Conservation (phyloP, 2,113 vertebrate genomes). For the Rhinolophus sinicus region DNA sequence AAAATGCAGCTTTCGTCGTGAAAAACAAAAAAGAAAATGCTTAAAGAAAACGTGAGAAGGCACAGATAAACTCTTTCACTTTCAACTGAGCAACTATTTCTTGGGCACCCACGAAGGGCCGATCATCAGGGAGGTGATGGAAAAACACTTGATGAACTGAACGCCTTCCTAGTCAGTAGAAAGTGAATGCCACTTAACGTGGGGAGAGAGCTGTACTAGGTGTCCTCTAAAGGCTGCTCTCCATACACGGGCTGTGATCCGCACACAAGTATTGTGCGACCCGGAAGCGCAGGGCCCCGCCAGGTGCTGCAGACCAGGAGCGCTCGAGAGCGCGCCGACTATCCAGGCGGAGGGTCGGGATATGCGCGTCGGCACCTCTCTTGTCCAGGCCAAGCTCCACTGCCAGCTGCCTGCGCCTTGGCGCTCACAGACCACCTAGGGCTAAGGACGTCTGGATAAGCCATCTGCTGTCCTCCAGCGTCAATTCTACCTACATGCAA, state of each 20-base stretch:
- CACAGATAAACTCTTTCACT: background rate
- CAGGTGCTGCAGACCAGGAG: background rate
- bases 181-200: slow-evolving; percentile 37
- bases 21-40: too few species aligned
- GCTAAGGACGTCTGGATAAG: background rate
- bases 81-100: background rate
- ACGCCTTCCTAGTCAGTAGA: background rate
- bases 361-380: background rate
- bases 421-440: background rate
- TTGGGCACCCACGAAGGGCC: background rate
- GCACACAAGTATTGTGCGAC: background rate
- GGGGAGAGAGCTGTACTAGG: background rate
- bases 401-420: background rate
- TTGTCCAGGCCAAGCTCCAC: background rate
- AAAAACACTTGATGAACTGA: background rate
- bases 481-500: background rate
- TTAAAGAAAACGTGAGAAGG: background rate
- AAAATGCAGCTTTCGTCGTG: background rate
- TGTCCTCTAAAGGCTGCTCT: background rate
- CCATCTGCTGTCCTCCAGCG: background rate
- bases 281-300: background rate
- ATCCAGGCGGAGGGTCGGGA: background rate
- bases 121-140: background rate
- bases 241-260: background rate
- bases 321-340: background rate